Conservation (phyloP, 2,113 vertebrate species). For the Psilopsiagon aurifrons region DNA sequence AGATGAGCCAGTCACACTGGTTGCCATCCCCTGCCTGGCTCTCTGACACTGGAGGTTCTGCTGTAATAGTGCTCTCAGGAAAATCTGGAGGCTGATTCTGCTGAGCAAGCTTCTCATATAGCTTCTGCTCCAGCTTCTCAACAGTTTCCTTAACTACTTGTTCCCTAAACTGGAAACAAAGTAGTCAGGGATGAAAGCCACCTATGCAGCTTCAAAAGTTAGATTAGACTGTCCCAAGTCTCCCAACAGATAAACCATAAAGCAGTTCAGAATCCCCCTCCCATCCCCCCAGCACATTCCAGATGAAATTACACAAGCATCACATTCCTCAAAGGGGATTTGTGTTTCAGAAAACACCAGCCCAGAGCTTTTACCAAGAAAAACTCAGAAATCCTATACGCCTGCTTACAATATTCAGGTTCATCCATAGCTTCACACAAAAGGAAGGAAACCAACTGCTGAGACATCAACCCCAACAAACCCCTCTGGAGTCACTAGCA, state of each 20-base stretch:
- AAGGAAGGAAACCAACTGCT: not conserved
- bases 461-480: not conserved
- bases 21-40: slow-evolving; percentile 43
- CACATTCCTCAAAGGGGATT: not conserved
- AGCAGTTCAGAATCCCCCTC: not conserved
- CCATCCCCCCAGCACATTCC: not conserved
- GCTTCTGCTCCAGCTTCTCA: slow-evolving; percentile 90
- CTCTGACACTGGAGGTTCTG: slow-evolving; percentile 36
- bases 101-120: slow-evolving; percentile 87
- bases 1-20: slow-evolving; percentile 81
- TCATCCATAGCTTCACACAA: not conserved
- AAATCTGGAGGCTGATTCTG: slow-evolving; percentile 68
- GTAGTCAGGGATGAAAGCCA: not conserved
- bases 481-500: not conserved
- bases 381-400: not conserved
- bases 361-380: not conserved
- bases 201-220: accelerated
- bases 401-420: not conserved
- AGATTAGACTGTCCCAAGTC: too few species aligned
- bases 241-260: not conserved
- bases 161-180: slow-evolving; percentile 86
- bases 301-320: not conserved
- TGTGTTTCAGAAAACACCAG: not conserved
- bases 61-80: slow-evolving; percentile 16
- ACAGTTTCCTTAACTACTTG: slow-evolving; percentile 95